Percentiles rank a stretch among this genome's conserved stretches.
Evolutionary conservation across 30 jellyfish, hydroid and myxozoan genomes (phyloP).

Genomic region (Turritopsis dohrnii): DNA sequence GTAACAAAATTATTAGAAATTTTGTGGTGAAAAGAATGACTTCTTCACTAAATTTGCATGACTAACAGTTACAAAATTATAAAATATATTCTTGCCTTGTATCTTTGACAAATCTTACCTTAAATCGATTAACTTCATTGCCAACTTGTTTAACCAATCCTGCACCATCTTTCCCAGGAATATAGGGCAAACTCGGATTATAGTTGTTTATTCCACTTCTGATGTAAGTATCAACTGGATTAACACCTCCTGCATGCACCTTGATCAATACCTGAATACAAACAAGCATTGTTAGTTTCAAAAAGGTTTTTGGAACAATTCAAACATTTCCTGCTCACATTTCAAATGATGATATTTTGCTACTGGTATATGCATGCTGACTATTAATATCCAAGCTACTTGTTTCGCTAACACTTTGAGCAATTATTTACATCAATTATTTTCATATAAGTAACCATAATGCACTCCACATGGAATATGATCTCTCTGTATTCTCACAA

Average conservation of each 20-base stretch:
- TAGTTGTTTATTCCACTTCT: constrained; percentile 40
- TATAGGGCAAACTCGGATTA: constrained; percentile 43
- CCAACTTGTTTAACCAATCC: constrained; percentile 73
- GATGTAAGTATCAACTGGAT: constrained; percentile 73
- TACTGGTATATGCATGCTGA: too few relatives aligned
- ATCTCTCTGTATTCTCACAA: too few relatives aligned
- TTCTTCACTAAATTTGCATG: too few relatives aligned
- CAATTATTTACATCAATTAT: too few relatives aligned
- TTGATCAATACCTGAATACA: constrained; percentile 53
- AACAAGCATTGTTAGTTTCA: neutral
- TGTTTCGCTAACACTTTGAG: too few relatives aligned
- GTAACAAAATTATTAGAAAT: too few relatives aligned
- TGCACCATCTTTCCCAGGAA: constrained; percentile 67
- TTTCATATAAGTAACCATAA: too few relatives aligned
- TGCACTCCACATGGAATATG: too few relatives aligned
- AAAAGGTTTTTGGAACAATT: neutral
- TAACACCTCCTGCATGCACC: constrained; percentile 70
- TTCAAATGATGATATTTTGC: too few relatives aligned
- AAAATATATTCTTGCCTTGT: too few relatives aligned
- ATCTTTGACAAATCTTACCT: constrained; percentile 60
- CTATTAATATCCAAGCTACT: too few relatives aligned
- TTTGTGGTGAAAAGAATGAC: neutral
- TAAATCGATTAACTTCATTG: constrained; percentile 43
- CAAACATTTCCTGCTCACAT: neutral
- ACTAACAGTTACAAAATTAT: too few relatives aligned